Evolutionary conservation across 1,140 invertebrate genomes (phyloP), one percentile per base, ranked within the genome.

Genomic region (Tetraneura akinire): DNA sequence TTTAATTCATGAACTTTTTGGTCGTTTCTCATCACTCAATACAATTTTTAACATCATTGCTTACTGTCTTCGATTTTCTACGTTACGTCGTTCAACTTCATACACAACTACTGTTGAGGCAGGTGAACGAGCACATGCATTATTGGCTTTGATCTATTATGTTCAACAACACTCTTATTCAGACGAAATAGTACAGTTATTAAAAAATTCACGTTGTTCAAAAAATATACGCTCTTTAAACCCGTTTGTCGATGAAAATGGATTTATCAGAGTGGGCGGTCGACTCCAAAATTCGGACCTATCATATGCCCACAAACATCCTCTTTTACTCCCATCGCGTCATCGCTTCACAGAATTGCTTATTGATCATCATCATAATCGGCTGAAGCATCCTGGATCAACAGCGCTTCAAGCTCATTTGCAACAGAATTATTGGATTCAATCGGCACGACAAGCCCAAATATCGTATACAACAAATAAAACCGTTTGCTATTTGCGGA

Each of bases 181-280:
- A n/a, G n/a, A n/a, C n/a, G n/a, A n/a, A n/a, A n/a, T n/a, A n/a
- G n/a, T n/a, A n/a, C n/a, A n/a, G n/a, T n/a, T n/a, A n/a, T n/a
- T n/a, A n/a, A n/a, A n/a, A n/a, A n/a, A n/a, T n/a, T n/a, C n/a
- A n/a, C n/a, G n/a, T n/a, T n/a, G n/a, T n/a, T n/a, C n/a, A n/a
- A n/a, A n/a, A n/a, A n/a, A n/a, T n/a, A n/a, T n/a, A n/a, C 62
- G 62, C 1, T 1, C 0, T 0, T 66, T 66, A 5, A 32, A 45
- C 9, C 14, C 21, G 13, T 80, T 80, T 18, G 1, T 80, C 14
- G 60, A 80, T 45, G 26, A 18, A 1, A 11, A 14, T 3, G 81
- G 70, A 49, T 0, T 82, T 42, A 0, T 80, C 26, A 53, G 81
- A 16, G 81, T 82, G 16, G 81, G 81, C 13, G 81, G 81, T 32